These are phyloP conservation scores for Zaprionus lachaisei DNA, from an alignment of 1,140 invertebrate species.

Conservation along the genomic window DNA sequence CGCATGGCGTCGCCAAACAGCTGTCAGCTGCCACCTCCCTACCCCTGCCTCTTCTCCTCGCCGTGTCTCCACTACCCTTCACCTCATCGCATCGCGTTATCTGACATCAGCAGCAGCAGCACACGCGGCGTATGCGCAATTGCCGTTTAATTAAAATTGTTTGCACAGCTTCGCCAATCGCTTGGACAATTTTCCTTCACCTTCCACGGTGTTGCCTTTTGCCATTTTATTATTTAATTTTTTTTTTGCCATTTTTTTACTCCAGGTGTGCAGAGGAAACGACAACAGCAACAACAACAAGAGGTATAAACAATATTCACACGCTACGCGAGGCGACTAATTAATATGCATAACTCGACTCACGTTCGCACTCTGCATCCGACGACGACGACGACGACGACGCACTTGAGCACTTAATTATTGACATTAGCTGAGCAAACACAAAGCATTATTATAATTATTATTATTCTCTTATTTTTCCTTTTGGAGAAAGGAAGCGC, in stretches of 20 bases:
- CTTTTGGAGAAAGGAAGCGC: slow-evolving; percentile 18
- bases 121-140: slow-evolving; percentile 78
- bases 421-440: slow-evolving; percentile 70
- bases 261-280: slow-evolving; percentile 71
- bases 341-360: slow-evolving; percentile 63
- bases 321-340: slow-evolving; percentile 57
- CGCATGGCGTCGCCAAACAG: slow-evolving; percentile 56
- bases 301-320: slow-evolving; percentile 60
- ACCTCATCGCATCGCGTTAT: slow-evolving; percentile 49
- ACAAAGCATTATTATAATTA: slow-evolving; percentile 27
- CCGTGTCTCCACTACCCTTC: too few species aligned
- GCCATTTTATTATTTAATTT: slow-evolving; percentile 52
- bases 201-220: slow-evolving; percentile 45
- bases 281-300: slow-evolving; percentile 49
- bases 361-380: slow-evolving; percentile 30
- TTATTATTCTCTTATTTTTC: slow-evolving; percentile 14
- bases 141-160: slow-evolving; percentile 82
- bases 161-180: slow-evolving; percentile 63
- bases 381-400: not conserved
- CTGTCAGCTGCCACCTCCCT: slow-evolving; percentile 75
- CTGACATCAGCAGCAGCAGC: slow-evolving; percentile 51
- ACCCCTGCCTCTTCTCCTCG: not conserved
- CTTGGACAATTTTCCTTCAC: slow-evolving; percentile 52
- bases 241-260: slow-evolving; percentile 11
- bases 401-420: slow-evolving; percentile 69